Evolutionary conservation across 1,140 invertebrate species (phyloP), one percentile per base, ranked within the genome.

Genomic region (Lordiphosa clarofinis): DNA sequence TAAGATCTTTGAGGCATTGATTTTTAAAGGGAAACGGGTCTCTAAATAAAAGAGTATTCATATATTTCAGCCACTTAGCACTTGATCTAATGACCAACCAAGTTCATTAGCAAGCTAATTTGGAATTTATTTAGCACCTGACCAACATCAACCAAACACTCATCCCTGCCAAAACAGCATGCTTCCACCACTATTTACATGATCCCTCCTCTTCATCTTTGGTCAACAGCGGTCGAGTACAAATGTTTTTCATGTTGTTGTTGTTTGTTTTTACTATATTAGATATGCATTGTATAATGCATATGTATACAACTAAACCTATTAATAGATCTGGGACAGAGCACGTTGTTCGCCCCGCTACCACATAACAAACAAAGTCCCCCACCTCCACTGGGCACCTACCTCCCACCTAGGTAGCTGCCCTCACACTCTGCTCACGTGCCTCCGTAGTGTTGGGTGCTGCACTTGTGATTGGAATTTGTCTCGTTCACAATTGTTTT

Each of bases 401-500:
- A n/a, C 11, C 9, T 10, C 3, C 15, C 3, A 15, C 44, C 37
- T 9, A 21, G 7, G 6, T 15, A 9, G 21, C 13, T 8, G 37
- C 31, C 49, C 4, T 28, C 38, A 4, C 3, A 19, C 21, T n/a
- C 42, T 15, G 15, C n/a, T 13, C 28, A 43, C 10, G 21, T 44
- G 11, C 19, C 44, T 40, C 37, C 37, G 43, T 13, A 31, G 44
- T 50, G 53, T 50, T 44, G 42, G 10, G n/a, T 43, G 42, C 4
- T 21, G 40, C 21, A 43, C 6, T 36, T 49, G 38, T 74, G 72
- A 74, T 74, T 74, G 72, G 70, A 59, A 70, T 63, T 64, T 75
- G 72, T 75, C 38, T 37, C 72, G 46, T 58, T 56, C 50, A 43
- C 71, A 73, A 63, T 63, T 73, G 71, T 69, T 73, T 74, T 69